These are phyloP conservation scores for Holacanthella duospinosa DNA, from an alignment of 2,888 invertebrate genomes.

Conservation along the genomic window DNA sequence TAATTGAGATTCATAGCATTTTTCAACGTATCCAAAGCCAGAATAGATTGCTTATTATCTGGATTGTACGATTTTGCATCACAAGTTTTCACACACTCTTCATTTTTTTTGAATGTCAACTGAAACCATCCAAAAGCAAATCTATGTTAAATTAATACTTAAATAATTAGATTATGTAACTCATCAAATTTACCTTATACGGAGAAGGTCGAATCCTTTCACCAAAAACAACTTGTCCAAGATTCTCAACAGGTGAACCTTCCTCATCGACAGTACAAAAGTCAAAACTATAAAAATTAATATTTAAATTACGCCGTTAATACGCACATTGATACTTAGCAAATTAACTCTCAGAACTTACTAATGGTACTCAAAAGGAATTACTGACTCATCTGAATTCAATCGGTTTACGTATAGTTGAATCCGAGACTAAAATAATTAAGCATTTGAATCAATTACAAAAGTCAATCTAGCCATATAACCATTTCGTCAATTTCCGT, in stretches of 20 bases:
- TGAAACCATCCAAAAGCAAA: conserved; percentile 39
- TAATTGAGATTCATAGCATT: conserved; percentile 91
- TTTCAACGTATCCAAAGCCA: conserved; percentile 68
- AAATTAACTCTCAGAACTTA: conserved; percentile 45
- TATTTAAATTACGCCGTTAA: neutral
- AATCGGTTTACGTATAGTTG: conserved; percentile 87
- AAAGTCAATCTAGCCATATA: too few relatives aligned
- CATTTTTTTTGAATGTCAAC: conserved; percentile 63
- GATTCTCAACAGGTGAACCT: conserved; percentile 87
- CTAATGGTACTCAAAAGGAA: conserved; percentile 96
- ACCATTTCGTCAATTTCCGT: too few relatives aligned
- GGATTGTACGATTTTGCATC: conserved; percentile 58
- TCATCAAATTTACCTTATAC: conserved; percentile 61
- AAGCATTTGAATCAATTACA: conserved; percentile 6
- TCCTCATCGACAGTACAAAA: conserved; percentile 66
- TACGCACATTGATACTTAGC: neutral
- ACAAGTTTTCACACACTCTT: conserved; percentile 30
- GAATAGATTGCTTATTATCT: conserved; percentile 53
- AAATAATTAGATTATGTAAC: neutral
- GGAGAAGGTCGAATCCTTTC: conserved; percentile 91
- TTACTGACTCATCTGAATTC: conserved; percentile 94
- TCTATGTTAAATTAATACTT: neutral
- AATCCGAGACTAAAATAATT: conserved; percentile 63
- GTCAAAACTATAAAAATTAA: conserved; percentile 61
- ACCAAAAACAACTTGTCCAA: conserved; percentile 99